phyloP scores from a whole-genome alignment of 2,113 vertebrate species.

The Holacanthus passer region DNA sequence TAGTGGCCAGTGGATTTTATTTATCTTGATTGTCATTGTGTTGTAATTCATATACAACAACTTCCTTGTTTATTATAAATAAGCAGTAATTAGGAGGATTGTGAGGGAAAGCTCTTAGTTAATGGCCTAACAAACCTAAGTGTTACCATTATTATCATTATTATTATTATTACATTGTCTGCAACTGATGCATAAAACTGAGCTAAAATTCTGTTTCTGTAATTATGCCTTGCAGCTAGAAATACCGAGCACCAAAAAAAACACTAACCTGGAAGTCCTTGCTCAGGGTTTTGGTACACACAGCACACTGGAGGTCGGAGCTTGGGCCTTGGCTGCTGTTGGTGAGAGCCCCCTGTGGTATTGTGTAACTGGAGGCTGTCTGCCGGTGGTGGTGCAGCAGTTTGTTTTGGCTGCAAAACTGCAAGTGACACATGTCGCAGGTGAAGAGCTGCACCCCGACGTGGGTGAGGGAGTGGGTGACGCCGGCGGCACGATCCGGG shows the following conservation, averaged over 20 bases:
- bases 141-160: no score
- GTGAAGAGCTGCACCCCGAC: slow-evolving; percentile 94
- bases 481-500: slow-evolving; percentile 85
- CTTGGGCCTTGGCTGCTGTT: slow-evolving; percentile 68
- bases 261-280: slow-evolving; percentile 90
- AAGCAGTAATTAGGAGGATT: no score
- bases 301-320: slow-evolving; percentile 86
- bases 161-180: neutral
- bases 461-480: slow-evolving; percentile 91
- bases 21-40: no score
- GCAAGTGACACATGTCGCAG: slow-evolving; percentile 94
- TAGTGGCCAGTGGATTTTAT: no score
- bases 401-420: slow-evolving; percentile 93
- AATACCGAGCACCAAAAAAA: neutral
- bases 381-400: slow-evolving; percentile 92
- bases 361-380: slow-evolving; percentile 84
- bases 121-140: no score
- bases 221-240: neutral
- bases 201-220: neutral
- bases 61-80: no score
- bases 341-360: slow-evolving; percentile 80
- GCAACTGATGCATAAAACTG: neutral
- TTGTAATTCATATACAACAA: no score
- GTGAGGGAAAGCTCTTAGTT: no score
- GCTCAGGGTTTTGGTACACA: slow-evolving; percentile 88